Evolutionary conservation across 2,888 invertebrate genomes (phyloP).

Genomic region (Leistus spinibarbis): DNA sequence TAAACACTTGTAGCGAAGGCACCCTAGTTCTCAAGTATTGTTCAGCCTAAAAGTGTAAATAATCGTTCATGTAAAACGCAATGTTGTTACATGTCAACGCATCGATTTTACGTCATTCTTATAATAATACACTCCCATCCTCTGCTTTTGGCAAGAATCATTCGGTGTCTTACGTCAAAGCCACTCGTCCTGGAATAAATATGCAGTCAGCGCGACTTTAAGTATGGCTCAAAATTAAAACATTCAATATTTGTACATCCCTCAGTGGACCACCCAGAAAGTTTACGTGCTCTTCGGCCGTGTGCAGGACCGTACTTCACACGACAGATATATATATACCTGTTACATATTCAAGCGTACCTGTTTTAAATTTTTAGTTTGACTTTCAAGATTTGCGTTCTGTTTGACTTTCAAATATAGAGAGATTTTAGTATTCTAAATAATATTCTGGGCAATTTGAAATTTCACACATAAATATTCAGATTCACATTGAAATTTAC

Average conservation of each 20-base stretch:
- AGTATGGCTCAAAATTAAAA: conserved; percentile 46
- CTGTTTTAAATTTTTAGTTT: too few species aligned
- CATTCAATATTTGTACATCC: conserved; percentile 49
- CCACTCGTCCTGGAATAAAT: conserved; percentile 11
- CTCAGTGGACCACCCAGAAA: conserved; percentile 35
- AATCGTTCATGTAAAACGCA: neutral
- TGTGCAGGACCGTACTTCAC: neutral
- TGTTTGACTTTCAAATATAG: too few species aligned
- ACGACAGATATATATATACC: neutral
- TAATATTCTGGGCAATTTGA: too few species aligned
- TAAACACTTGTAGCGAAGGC: neutral
- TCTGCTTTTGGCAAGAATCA: neutral
- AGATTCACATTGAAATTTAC: too few species aligned
- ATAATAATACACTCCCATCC: neutral
- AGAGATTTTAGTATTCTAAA: too few species aligned
- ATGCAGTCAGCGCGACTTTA: conserved; percentile 27
- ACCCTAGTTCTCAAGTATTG: neutral
- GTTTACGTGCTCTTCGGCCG: neutral
- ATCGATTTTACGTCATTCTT: neutral
- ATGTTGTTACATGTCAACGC: neutral
- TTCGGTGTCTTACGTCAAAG: neutral
- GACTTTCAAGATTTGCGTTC: too few species aligned
- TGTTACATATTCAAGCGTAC: neutral
- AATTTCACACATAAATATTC: too few species aligned
- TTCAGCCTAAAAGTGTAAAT: neutral